Evolutionary conservation across 1,140 invertebrate species (phyloP).

Genomic region (Dermatophagoides farinae): DNA sequence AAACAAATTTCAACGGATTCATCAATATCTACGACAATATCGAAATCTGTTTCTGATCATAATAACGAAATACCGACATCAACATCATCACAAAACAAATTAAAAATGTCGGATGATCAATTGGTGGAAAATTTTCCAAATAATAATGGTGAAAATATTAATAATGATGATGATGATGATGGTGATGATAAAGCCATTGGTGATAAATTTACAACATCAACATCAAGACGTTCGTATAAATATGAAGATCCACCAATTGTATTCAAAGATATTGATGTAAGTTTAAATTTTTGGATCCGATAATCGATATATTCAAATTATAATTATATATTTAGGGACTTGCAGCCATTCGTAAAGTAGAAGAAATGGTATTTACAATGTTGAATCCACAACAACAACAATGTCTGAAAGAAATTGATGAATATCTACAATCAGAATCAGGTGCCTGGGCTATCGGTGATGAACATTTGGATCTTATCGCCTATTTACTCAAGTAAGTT

Average conservation of each 20-base stretch:
- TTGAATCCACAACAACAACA: conserved; percentile 28
- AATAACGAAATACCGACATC: too few relatives aligned
- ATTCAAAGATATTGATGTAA: conserved; percentile 51
- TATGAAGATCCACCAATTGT: conserved; percentile 53
- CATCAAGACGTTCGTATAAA: conserved; percentile 30
- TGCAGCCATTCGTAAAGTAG: conserved; percentile 40
- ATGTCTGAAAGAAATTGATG: conserved; percentile 44
- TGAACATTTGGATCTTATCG: conserved; percentile 59
- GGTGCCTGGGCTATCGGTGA: conserved; percentile 76
- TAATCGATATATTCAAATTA: background rate
- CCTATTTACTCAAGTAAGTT: conserved; percentile 27
- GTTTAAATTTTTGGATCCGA: conserved; percentile 20
- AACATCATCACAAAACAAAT: too few relatives aligned
- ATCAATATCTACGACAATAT: too few relatives aligned
- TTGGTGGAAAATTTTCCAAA: background rate
- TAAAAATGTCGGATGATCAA: background rate
- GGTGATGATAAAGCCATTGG: conserved; percentile 38
- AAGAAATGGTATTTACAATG: conserved; percentile 38
- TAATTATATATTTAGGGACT: conserved; percentile 29
- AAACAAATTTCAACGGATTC: too few relatives aligned
- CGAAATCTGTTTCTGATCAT: too few relatives aligned
- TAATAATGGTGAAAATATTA: background rate
- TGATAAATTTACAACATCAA: conserved; percentile 39
- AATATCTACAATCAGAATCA: conserved; percentile 65
- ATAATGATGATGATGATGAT: background rate